Conservation (phyloP, 1,140 invertebrate genomes). For the Drosophila orosa region DNA sequence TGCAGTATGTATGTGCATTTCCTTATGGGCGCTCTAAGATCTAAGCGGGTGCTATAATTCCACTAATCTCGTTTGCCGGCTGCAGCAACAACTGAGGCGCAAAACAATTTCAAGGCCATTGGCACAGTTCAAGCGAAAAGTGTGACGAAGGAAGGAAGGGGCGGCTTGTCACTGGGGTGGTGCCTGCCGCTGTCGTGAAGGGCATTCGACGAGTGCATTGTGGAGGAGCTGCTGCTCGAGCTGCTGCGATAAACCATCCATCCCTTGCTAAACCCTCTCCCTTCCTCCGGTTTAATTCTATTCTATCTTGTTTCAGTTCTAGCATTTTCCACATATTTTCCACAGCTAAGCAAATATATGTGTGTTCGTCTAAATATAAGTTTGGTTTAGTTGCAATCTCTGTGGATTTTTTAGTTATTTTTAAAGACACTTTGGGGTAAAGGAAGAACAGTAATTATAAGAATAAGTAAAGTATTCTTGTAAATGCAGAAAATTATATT, state of each 20-base stretch:
- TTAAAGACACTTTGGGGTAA: not conserved
- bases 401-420: not conserved
- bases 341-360: conserved; percentile 37
- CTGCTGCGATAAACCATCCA: conserved; percentile 73
- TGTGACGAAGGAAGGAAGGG: conserved; percentile 18
- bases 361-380: conserved; percentile 4
- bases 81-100: conserved; percentile 66
- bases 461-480: not conserved
- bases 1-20: conserved; percentile 27
- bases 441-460: not conserved
- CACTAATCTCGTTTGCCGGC: conserved; percentile 63
- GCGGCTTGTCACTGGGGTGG: not conserved
- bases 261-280: not conserved
- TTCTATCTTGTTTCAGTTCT: conserved; percentile 49
- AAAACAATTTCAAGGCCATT: conserved; percentile 81
- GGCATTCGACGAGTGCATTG: conserved; percentile 62
- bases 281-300: not conserved
- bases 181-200: conserved; percentile 39
- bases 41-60: conserved; percentile 52
- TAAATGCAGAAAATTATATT: no score
- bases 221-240: conserved; percentile 58
- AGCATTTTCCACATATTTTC: no score
- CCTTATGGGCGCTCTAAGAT: conserved; percentile 44
- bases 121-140: conserved; percentile 73
- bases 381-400: conserved; percentile 13